Base-by-base conservation (phyloP, 2,888 invertebrate species). In the Trichopoda pennipes region DNA sequence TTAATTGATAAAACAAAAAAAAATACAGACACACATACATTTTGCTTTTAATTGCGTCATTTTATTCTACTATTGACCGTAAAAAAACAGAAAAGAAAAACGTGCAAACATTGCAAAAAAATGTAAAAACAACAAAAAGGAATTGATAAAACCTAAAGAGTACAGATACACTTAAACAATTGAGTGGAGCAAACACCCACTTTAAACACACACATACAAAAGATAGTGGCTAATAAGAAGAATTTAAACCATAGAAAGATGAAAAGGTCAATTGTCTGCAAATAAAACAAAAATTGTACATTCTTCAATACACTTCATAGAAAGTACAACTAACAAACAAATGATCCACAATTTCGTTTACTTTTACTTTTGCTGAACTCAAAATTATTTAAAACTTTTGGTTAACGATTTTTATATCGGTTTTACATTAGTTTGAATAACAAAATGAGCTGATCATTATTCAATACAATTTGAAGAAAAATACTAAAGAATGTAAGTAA, bases 1-100 rank as follows among this genome's bases (percentile, higher is more conserved):
- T 80, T 76, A 60, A 51, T 80, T 72, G 80, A 72, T 74, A 49
- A 44, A 44, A n/a, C 3, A 28, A 28, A 49, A 44, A 44, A n/a
- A 10, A 28, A 28, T 28, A 28, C 28, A 32, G 53, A 55, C 10
- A 19, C 23, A 44, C 28, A 38, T 16, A 61, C 61, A 19, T 53
- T 58, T 14, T 32, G n/a, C 75, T 66, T 75, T 64, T 16, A 16
- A 80, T 75, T 80, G 64, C 80, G 75, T 80, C 75, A 80, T 55
- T 77, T 55, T 69, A 8, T 51, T 53, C 17, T 60, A 10, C 12
- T 73, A 64, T 74, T 74, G 73, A 74, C 63, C 73, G 35, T 56
- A 47, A 64, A 47, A n/a, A 44, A 47, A 42, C 12, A 56, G 14
- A 47, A 64, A 38, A n/a, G n/a, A n/a, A n/a, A 58, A 76, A 47